Evolutionary conservation across 2,888 invertebrate species (phyloP).

Genomic region (Elysia crispata): DNA sequence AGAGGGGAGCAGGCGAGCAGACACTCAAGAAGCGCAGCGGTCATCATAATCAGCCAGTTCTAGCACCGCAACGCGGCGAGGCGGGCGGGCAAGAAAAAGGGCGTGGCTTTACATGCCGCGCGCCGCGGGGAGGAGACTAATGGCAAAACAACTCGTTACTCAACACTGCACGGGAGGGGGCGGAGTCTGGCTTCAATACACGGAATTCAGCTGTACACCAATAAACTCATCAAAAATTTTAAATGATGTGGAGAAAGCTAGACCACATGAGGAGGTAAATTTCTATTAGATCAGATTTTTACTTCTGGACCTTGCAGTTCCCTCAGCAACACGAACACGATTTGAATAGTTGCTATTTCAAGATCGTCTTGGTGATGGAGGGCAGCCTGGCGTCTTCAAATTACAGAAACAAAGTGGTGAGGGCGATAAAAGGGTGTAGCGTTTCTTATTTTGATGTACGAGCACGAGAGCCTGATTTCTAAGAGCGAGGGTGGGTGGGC

Average conservation of each 20-base stretch:
- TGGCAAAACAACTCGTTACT: not conserved
- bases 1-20: not conserved
- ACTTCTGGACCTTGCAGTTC: too few species aligned
- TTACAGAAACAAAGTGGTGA: too few species aligned
- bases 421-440: too few species aligned
- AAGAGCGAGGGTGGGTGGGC: too few species aligned
- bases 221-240: constrained; percentile 45
- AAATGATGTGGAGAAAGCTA: constrained; percentile 6
- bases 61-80: not conserved
- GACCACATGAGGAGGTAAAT: too few species aligned
- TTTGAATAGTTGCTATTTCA: too few species aligned
- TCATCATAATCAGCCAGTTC: not conserved
- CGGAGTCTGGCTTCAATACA: constrained; percentile 16
- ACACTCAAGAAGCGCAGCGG: not conserved
- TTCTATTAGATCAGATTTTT: too few species aligned
- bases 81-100: constrained; percentile 17
- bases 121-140: constrained; percentile 39
- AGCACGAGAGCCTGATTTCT: too few species aligned
- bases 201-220: constrained; percentile 27
- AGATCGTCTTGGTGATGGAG: too few species aligned
- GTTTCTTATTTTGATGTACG: too few species aligned
- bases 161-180: constrained; percentile 21
- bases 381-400: too few species aligned
- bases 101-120: not conserved
- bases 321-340: too few species aligned